Base-by-base conservation (phyloP, 2,888 invertebrate species). In the Stramonita haemastoma region DNA sequence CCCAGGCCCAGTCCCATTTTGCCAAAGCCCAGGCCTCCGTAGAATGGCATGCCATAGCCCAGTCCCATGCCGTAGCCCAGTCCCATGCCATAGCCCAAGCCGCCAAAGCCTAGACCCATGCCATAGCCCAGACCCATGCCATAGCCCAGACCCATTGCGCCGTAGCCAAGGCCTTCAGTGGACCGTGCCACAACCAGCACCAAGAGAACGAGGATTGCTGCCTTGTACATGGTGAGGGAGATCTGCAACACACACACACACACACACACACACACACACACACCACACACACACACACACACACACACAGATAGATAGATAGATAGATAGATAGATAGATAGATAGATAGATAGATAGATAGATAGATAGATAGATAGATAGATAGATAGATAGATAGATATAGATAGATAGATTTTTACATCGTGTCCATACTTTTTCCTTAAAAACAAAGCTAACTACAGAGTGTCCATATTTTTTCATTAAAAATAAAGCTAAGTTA, bases 211-310 rank as follows among this genome's bases (percentile, higher is more conserved):
- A 79, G 32, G 34, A 79, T 34, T 34, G 79, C 79, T 34, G 79
- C 79, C 34, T 79, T 79, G 79, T 79, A 79, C 79, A 79, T 79
- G 79, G 17, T 79, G 79, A 22, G 79, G 2, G 46, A 46, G 73
- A 73, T n/a, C 73, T n/a, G n/a, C 22, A 26, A 73, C 73, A 73
- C 73, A 73, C 73, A 73, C 73, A 73, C 73, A 73, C 73, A 73
- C 73, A 73, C 73, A 73, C 73, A 73, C 73, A 73, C 73, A 73
- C 73, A 73, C 73, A 73, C 73, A 73, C 73, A 73, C 73, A 73
- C 73, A 73, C 73, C 29, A 29, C 73, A 73, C 73, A 70, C 70
- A 70, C 73, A 73, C 73, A 73, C 73, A 73, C 73, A 73, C 29
- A 29, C 73, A 73, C 73, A 70, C 70, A 70, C 70, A 8, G 19